Percentiles rank a stretch among this genome's conserved stretches.
Conservation (phyloP, 2,888 invertebrate species). For the Pyralis farinalis region DNA sequence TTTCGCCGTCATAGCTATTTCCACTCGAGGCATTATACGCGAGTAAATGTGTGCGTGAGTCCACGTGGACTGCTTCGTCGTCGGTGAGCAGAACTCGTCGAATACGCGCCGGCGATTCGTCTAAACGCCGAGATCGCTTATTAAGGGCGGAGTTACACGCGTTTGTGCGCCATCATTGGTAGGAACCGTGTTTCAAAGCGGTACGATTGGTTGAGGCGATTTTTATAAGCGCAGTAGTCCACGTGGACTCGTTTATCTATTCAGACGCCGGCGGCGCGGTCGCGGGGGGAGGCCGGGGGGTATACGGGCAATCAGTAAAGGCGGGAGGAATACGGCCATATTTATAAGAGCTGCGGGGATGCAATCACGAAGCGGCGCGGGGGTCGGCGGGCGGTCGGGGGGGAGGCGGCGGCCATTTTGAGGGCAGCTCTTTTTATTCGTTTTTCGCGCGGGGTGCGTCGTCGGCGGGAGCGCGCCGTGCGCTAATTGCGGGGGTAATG, state of each 20-base stretch:
- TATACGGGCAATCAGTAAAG: constrained; percentile 83
- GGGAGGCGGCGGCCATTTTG: constrained; percentile 86
- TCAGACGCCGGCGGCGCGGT: constrained; percentile 82
- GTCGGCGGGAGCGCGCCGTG: constrained; percentile 73
- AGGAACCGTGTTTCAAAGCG: constrained; percentile 31
- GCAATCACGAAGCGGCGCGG: constrained; percentile 81
- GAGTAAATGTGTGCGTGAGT: constrained; percentile 67
- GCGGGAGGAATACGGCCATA: constrained; percentile 82
- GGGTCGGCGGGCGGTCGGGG: constrained; percentile 67
- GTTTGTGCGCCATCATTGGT: constrained; percentile 51
- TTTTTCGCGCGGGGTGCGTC: constrained; percentile 81
- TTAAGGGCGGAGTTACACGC: constrained; percentile 81
- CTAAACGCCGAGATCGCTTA: constrained; percentile 68
- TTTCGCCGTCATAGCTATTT: constrained; percentile 82
- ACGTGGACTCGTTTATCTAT: constrained; percentile 83
- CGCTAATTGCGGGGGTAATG: constrained; percentile 81
- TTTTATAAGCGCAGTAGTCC: constrained; percentile 79
- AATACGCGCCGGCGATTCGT: constrained; percentile 52
- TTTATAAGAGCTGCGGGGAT: constrained; percentile 82
- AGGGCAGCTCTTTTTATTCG: constrained; percentile 85
- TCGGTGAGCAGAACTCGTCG: constrained; percentile 64
- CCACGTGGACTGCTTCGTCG: constrained; percentile 76
- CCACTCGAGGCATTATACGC: constrained; percentile 80
- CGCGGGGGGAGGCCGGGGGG: constrained; percentile 78
- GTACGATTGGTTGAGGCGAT: constrained; percentile 65